Base-by-base conservation (phyloP, 2,113 vertebrate genomes). In the Turdus rufiventris region DNA sequence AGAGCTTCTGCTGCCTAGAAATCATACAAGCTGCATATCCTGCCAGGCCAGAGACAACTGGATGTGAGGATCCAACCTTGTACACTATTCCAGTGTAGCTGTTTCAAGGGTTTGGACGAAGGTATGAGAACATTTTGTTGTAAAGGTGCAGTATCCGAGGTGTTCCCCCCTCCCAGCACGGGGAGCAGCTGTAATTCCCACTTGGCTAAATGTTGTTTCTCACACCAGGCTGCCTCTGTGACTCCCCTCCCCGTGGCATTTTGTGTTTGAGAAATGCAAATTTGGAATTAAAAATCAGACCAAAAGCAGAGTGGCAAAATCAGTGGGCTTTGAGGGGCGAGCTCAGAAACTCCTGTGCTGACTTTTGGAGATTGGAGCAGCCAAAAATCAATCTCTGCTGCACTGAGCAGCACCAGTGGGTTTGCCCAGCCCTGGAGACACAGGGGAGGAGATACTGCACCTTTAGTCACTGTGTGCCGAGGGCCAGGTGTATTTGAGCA, bases 1-100 rank as follows among this genome's bases (percentile, higher is more conserved):
- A 96, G 97, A 97, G 96, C 95, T 96, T 94, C 96, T 97, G 94
- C 95, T 95, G 94, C 94, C 91, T 89, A 94, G 96, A 97, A 97
- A 95, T 94, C 89, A 72, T 72, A 73, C 45, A 31, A 89, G 96
- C 94, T 67, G 75, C 42, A 63, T 96, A 78, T 93, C 93, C 95
- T 18, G 77, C 88, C 89, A 80, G 95, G 92, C 92, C 93, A 96
- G 96, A 96, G 95, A 85, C 85, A 72, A 86, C 91, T 81, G 88
- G 94, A 65, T 90, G 82, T 79, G 78, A 94, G 94, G 74, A 72
- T 76, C 14, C 60, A 34, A 84, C 85, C 77, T 74, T 65, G 79
- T 54, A 76, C 56, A 43, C 80, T 77, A 56, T 72, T 94, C 61
- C 63, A 43, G 77, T 81, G 51, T 71, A 61, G 89, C 23, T 2